A percentile compares a stretch with the other conserved stretches of the same genome.
Evolutionary conservation across 2,888 invertebrate species (phyloP).

Genomic region (Chironomus riparius): DNA sequence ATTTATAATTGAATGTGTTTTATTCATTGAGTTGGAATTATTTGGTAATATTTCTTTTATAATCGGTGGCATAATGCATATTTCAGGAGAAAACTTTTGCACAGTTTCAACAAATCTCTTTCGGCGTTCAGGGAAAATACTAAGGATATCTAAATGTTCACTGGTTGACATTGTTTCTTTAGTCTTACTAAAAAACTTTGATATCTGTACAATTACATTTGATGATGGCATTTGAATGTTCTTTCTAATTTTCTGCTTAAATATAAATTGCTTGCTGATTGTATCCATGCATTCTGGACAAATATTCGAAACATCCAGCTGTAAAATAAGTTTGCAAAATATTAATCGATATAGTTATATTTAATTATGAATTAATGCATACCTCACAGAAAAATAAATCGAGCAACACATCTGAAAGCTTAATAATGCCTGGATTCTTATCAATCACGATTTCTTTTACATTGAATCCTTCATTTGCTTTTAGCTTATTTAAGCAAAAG

Average conservation of each 20-base stretch:
- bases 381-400: not conserved
- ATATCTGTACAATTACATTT: not conserved
- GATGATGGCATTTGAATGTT: not conserved
- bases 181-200: not conserved
- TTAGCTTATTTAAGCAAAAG: not conserved
- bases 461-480: not conserved
- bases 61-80: not conserved
- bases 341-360: not conserved
- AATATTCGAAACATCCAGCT: not conserved
- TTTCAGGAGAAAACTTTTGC: not conserved
- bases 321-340: not conserved
- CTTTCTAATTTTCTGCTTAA: not conserved
- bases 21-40: too few species aligned
- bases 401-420: not conserved
- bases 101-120: not conserved
- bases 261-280: not conserved
- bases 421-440: not conserved
- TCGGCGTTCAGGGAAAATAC: not conserved
- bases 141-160: not conserved
- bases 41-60: too few species aligned
- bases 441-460: not conserved
- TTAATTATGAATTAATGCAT: not conserved
- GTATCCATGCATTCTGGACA: not conserved
- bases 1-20: too few species aligned
- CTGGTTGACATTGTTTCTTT: not conserved